phyloP scores from a whole-genome alignment of 2,797 vertebrate species.

The Triplophysa yarkandensis region DNA sequence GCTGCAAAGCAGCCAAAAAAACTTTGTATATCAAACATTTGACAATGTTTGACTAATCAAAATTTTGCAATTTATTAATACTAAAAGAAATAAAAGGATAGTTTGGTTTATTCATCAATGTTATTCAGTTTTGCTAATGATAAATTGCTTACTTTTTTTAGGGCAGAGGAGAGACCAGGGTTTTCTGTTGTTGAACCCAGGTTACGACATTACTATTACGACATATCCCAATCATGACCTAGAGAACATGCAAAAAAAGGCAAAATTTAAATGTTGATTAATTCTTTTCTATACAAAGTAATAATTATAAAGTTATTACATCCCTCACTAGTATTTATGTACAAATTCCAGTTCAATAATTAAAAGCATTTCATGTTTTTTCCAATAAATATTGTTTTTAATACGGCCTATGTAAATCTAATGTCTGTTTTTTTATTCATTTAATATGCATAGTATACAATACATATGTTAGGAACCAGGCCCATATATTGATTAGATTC shows the following conservation, averaged over 20 bases:
- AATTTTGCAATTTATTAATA: no score
- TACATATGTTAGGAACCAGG: no score
- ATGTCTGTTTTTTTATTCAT: background rate
- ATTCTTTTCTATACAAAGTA: background rate
- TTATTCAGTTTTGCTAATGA: background rate
- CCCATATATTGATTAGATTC: no score
- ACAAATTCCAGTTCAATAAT: background rate
- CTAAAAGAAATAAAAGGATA: background rate
- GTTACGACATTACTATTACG: conserved; percentile 92
- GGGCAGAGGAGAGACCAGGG: conserved; percentile 81
- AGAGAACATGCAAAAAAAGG: background rate
- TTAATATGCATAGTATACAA: no score
- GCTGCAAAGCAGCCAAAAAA: no score
- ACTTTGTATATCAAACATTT: no score
- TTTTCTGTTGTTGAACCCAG: conserved; percentile 84
- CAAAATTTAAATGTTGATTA: background rate
- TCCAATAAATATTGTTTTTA: background rate
- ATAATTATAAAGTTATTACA: no score
- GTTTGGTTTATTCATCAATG: background rate
- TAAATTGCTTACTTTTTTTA: conserved; percentile 60
- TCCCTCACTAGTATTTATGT: background rate
- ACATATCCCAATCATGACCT: conserved; percentile 66
- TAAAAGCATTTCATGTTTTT: background rate
- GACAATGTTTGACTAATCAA: no score
- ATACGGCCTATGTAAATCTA: background rate